A percentile compares a stretch with the other conserved stretches of the same genome.
Conservation (phyloP, 2,888 invertebrate genomes). For the Physocephala rufipes region DNA sequence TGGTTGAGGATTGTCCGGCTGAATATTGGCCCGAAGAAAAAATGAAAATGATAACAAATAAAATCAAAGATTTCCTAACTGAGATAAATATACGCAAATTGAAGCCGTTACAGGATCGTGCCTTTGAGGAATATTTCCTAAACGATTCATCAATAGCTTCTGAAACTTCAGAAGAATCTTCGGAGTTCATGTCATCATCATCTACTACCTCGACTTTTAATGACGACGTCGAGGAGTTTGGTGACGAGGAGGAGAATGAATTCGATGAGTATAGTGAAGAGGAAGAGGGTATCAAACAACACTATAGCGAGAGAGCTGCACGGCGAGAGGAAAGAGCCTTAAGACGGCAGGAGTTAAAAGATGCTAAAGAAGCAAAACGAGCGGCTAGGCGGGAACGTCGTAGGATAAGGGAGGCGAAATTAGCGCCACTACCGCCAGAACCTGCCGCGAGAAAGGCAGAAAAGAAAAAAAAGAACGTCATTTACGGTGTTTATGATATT, state of each 20-base stretch:
- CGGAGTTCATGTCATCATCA: constrained; percentile 33
- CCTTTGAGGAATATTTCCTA: constrained; percentile 47
- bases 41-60: constrained; percentile 48
- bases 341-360: neutral
- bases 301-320: neutral
- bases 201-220: neutral
- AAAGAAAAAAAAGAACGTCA: constrained; percentile 12
- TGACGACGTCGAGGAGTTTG: neutral
- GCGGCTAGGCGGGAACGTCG: neutral
- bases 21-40: constrained; percentile 54
- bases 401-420: neutral
- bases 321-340: neutral
- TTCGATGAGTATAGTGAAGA: constrained; percentile 39
- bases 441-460: constrained; percentile 21
- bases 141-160: neutral
- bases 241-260: constrained; percentile 27
- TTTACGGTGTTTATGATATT: constrained; percentile 46
- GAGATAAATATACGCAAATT: constrained; percentile 54
- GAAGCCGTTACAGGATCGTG: constrained; percentile 50
- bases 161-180: constrained; percentile 33
- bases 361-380: constrained; percentile 22
- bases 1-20: constrained; percentile 55
- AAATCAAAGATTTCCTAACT: constrained; percentile 49
- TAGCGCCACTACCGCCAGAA: neutral
- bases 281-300: constrained; percentile 4